Evolutionary conservation across 1,140 invertebrate genomes (phyloP).

Genomic region (Drosophila micromelanica): DNA sequence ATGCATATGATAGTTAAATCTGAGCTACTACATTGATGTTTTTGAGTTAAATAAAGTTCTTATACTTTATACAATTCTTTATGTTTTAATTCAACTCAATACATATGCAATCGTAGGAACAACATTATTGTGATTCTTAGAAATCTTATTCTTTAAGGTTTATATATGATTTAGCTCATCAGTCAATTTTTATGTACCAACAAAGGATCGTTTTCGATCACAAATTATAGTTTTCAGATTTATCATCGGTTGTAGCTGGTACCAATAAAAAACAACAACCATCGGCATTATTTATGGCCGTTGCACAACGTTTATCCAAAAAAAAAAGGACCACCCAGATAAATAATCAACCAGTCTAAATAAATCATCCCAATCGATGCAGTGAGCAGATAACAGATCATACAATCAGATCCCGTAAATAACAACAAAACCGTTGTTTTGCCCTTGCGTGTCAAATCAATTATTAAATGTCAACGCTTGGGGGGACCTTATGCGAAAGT

Average conservation of each 20-base stretch:
- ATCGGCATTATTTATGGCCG: conserved; percentile 72
- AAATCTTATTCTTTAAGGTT: no score
- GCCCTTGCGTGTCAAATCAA: conserved; percentile 83
- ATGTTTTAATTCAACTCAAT: no score
- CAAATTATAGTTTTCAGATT: conserved; percentile 15
- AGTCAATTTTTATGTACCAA: no score
- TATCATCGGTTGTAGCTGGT: conserved; percentile 16
- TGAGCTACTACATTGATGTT: no score
- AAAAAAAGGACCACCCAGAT: conserved; percentile 65
- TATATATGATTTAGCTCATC: no score
- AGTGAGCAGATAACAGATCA: conserved; percentile 43
- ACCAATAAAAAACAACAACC: conserved; percentile 35
- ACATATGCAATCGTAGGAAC: no score
- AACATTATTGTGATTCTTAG: no score
- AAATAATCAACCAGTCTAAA: conserved; percentile 49
- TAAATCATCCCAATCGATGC: conserved; percentile 59
- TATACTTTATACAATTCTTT: no score
- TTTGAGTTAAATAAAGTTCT: no score
- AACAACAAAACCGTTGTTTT: conserved; percentile 65
- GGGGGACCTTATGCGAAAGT: conserved; percentile 69
- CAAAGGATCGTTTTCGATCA: neutral
- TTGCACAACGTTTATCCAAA: conserved; percentile 64
- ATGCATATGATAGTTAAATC: no score
- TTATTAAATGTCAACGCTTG: conserved; percentile 84
- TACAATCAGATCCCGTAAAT: conserved; percentile 21